Base-by-base conservation (phyloP, 2,797 vertebrate species). In the Poeciliopsis paucimaculata region DNA sequence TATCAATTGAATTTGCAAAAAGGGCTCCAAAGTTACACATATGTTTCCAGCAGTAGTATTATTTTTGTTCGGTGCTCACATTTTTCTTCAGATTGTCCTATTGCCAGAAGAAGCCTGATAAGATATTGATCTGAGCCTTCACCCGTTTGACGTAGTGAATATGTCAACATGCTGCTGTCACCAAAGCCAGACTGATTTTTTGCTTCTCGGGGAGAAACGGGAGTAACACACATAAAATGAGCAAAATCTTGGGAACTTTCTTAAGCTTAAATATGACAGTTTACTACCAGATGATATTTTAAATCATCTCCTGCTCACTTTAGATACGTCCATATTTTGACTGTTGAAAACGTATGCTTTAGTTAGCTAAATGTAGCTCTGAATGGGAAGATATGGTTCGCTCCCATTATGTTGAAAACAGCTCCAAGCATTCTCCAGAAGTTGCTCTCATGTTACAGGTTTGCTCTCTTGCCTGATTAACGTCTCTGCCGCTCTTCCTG, bases 391-490 rank as follows among this genome's bases (percentile, higher is more conserved):
- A 86, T 26, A 81, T 79, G n/a, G 55, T 68, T 34, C 34, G 31
- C 75, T 85, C 64, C 51, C 28, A 77, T 82, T 84, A 72, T 82
- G 39, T 12, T 62, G 78, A 57, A 34, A 77, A 73, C 85, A 83
- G 77, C 47, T 18, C 0, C 66, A 89, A 88, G 66, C 77, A 75
- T 57, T 89, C 87, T 90, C 81, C 87, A 79, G 79, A 81, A 75
- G 83, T 72, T 80, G 83, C 86, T 91, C 86, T 94, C 85, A 80
- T 88, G 90, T 94, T 94, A 91, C 90, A 84, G 77, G 60, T 78
- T 78, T 79, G 81, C 74, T 86, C 60, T 75, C 31, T 43, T 45
- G 80, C 78, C 90, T 87, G 90, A 94, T 90, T 93, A 84, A 92
- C 92, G 91, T 93, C 84, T 60, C 76, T 74, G 46, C 53, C 49